phyloP scores from a whole-genome alignment of 2,888 invertebrate species.

The Caradrina clavipalpis region DNA sequence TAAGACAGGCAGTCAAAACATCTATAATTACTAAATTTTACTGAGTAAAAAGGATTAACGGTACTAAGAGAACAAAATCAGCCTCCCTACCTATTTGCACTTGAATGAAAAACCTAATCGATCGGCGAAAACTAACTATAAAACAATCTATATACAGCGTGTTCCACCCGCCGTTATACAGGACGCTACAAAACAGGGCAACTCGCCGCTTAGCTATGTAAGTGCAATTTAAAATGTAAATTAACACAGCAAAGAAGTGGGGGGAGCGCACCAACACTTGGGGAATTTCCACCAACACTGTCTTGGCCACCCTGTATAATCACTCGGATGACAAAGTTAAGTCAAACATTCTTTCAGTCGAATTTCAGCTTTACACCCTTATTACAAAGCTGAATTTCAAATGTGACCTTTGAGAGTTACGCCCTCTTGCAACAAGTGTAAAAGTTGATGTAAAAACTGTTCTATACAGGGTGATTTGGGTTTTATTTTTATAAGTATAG shows the following conservation, averaged over 20 bases:
- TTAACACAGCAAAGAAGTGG: slow-evolving; percentile 90
- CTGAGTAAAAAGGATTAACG: neutral
- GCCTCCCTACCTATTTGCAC: slow-evolving; percentile 38
- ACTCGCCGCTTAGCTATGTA: slow-evolving; percentile 89
- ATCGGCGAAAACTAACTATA: slow-evolving; percentile 51
- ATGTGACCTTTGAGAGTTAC: neutral
- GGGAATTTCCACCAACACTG: slow-evolving; percentile 82
- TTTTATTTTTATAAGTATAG: slow-evolving; percentile 48
- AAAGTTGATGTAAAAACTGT: slow-evolving; percentile 65
- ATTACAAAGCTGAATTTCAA: slow-evolving; percentile 16
- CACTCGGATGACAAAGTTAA: slow-evolving; percentile 61
- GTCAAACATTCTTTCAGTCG: neutral
- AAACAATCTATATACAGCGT: slow-evolving; percentile 59
- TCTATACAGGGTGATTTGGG: slow-evolving; percentile 57
- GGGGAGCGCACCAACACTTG: slow-evolving; percentile 79
- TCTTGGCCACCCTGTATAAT: slow-evolving; percentile 79
- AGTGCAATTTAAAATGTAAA: slow-evolving; percentile 92
- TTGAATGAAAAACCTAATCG: slow-evolving; percentile 57
- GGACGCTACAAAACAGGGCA: slow-evolving; percentile 85
- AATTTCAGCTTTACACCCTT: slow-evolving; percentile 6
- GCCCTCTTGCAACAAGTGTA: slow-evolving; percentile 5
- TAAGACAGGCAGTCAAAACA: neutral
- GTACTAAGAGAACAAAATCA: neutral
- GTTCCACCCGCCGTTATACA: slow-evolving; percentile 66
- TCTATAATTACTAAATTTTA: slow-evolving; percentile 10